Percentiles rank a stretch among this genome's conserved stretches.
phyloP scores from a whole-genome alignment of 2,113 vertebrate genomes.

The Potamarius usumacintae region DNA sequence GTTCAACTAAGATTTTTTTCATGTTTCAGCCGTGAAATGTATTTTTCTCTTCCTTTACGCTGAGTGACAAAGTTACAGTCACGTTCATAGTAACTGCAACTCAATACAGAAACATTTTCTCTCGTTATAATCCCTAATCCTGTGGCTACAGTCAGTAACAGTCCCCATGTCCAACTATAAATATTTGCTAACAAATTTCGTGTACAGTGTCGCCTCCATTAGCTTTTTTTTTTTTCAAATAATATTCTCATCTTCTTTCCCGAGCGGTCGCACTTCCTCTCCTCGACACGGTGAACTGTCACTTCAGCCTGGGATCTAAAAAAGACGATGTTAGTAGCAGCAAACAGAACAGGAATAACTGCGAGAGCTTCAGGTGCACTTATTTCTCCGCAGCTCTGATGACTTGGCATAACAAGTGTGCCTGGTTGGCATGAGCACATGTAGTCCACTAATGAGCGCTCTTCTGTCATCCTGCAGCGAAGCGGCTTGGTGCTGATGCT shows the following conservation, averaged over 20 bases:
- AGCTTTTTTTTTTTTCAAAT: background rate
- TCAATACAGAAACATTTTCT: background rate
- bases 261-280: conserved; percentile 23
- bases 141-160: background rate
- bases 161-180: background rate
- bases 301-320: conserved; percentile 13
- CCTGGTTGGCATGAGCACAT: conserved; percentile 20
- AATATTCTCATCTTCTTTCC: background rate
- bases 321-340: conserved; percentile 18
- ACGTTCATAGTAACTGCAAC: background rate
- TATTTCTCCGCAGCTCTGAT: conserved; percentile 46
- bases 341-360: conserved; percentile 35
- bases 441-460: conserved; percentile 44
- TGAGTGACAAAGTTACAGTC: background rate
- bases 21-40: background rate
- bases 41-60: background rate
- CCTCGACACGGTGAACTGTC: conserved; percentile 15
- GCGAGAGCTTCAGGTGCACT: conserved; percentile 26
- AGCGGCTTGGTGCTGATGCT: conserved; percentile 30
- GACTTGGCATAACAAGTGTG: conserved; percentile 47
- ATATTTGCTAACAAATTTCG: background rate
- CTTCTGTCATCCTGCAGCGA: conserved; percentile 31
- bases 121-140: background rate
- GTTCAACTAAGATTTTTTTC: background rate
- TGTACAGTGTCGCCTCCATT: background rate